phyloP scores from a whole-genome alignment of 2,113 vertebrate species.

The Atractosteus spatula region DNA sequence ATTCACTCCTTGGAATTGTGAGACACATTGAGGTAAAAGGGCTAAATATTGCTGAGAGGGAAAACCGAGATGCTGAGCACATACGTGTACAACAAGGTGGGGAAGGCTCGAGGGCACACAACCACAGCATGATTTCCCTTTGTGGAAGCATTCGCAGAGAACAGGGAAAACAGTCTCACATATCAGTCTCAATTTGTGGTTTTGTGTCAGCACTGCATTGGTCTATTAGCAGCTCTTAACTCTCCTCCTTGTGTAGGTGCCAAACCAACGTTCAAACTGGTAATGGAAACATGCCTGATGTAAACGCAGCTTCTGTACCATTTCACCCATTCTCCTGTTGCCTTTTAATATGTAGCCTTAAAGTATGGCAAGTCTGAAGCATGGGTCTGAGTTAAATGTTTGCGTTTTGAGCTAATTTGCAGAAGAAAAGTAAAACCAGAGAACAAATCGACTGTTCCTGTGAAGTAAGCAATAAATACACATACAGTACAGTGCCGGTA shows the following conservation, averaged over 20 bases:
- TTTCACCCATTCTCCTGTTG: background rate
- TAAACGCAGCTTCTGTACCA: background rate
- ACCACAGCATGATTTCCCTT: background rate
- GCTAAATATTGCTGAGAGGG: background rate
- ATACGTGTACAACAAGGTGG: background rate
- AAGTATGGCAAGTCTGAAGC: conserved; percentile 2
- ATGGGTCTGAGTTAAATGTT: background rate
- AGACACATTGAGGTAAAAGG: background rate
- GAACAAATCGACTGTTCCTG: too few species aligned
- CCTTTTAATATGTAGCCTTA: conserved; percentile 50
- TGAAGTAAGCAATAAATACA: too few species aligned
- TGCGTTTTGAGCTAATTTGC: background rate
- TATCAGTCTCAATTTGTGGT: conserved; percentile 1
- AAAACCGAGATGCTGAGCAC: conserved; percentile 1
- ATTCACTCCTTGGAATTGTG: background rate
- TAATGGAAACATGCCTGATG: background rate
- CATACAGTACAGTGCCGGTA: too few species aligned
- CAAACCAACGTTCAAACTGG: conserved; percentile 4
- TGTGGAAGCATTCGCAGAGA: background rate
- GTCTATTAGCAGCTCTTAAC: conserved; percentile 1
- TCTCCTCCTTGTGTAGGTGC: background rate
- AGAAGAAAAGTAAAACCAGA: background rate
- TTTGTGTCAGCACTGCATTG: background rate
- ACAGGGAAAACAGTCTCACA: background rate
- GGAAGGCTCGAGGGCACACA: background rate